Conservation (phyloP, 2,888 invertebrate genomes). For the Melanostoma mellinum region DNA sequence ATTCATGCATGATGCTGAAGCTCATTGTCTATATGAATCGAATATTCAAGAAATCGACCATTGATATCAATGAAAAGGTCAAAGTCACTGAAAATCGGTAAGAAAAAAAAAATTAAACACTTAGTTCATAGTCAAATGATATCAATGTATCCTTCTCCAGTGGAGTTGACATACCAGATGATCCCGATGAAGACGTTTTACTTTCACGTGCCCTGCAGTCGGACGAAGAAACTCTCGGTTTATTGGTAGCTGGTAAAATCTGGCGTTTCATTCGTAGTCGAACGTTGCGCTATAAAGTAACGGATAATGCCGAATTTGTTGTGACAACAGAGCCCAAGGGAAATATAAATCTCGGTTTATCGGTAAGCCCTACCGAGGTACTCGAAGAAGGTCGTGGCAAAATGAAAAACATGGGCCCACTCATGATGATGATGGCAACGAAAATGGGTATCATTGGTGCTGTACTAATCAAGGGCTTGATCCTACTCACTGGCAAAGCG, state of each 20-base stretch:
- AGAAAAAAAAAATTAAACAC: slow-evolving; percentile 38
- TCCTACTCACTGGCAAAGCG: slow-evolving; percentile 92
- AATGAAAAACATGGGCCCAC: slow-evolving; percentile 88
- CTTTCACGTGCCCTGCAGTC: slow-evolving; percentile 82
- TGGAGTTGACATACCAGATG: slow-evolving; percentile 79
- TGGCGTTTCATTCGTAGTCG: slow-evolving; percentile 90
- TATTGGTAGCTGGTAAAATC: slow-evolving; percentile 88
- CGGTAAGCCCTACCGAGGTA: slow-evolving; percentile 85
- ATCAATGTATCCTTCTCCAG: slow-evolving; percentile 70
- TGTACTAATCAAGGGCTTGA: slow-evolving; percentile 90
- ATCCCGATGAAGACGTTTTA: slow-evolving; percentile 84
- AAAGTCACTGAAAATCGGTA: slow-evolving; percentile 89
- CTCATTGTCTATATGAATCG: slow-evolving; percentile 91
- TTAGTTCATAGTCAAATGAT: not conserved
- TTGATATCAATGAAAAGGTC: slow-evolving; percentile 89
- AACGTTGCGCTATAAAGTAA: slow-evolving; percentile 89
- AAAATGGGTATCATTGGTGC: slow-evolving; percentile 92
- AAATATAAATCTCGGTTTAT: slow-evolving; percentile 85
- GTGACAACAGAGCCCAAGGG: slow-evolving; percentile 87
- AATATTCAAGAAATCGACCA: slow-evolving; percentile 89
- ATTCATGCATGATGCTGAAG: slow-evolving; percentile 92
- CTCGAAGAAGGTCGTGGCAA: slow-evolving; percentile 87
- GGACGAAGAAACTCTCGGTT: slow-evolving; percentile 85
- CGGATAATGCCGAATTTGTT: slow-evolving; percentile 90
- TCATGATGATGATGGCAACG: slow-evolving; percentile 89